Evolutionary conservation across 2,888 invertebrate genomes (phyloP).

Genomic region (Heliconius charithonia): DNA sequence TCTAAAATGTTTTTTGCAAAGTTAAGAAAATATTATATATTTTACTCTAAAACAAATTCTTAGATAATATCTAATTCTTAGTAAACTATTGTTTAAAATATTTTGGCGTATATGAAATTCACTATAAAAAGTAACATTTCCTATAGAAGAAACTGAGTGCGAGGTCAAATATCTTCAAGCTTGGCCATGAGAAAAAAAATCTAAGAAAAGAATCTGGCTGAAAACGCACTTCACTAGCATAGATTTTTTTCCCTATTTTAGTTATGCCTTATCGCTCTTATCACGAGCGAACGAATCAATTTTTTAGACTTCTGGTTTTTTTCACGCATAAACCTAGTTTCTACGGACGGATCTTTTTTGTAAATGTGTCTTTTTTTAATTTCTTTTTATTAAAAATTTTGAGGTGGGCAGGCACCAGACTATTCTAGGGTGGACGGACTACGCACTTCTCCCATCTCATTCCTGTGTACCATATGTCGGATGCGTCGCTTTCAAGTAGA

Average conservation of each 20-base stretch:
- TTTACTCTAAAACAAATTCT: neutral
- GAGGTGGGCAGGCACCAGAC: too few species aligned
- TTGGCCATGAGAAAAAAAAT: conserved; percentile 7
- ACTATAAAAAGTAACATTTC: neutral
- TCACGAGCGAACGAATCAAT: neutral
- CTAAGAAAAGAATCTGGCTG: conserved; percentile 17
- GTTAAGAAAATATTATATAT: neutral
- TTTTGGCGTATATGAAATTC: neutral
- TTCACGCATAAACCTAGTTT: neutral
- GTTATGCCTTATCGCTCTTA: conserved; percentile 30
- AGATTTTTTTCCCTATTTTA: conserved; percentile 12
- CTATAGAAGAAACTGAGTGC: neutral
- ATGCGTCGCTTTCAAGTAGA: too few species aligned
- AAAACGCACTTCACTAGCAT: conserved; percentile 19
- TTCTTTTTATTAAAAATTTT: too few species aligned
- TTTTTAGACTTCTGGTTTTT: neutral
- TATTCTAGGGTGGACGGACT: too few species aligned
- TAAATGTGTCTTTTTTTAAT: too few species aligned
- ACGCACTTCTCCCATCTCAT: too few species aligned
- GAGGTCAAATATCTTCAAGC: conserved; percentile 11
- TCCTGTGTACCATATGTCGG: too few species aligned
- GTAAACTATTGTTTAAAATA: neutral
- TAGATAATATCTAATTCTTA: too few species aligned
- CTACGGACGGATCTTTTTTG: too few species aligned
- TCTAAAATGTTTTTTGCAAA: too few species aligned